These are phyloP conservation scores for Oenanthe oenanthe DNA, from an alignment of 2,113 vertebrate species.

Conservation along the genomic window DNA sequence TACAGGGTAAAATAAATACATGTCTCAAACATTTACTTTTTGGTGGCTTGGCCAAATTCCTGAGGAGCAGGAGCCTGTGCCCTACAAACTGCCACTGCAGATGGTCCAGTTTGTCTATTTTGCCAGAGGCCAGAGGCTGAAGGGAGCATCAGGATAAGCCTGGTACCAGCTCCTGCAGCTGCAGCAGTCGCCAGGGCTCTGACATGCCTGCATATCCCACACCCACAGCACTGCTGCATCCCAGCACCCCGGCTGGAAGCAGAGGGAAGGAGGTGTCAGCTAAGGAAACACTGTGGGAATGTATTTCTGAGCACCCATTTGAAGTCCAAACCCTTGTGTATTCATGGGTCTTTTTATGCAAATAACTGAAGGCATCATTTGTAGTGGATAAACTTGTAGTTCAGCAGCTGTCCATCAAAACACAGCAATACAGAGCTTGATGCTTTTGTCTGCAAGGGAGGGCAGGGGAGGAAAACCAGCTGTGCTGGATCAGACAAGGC, in stretches of 20 bases:
- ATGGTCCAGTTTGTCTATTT: not conserved
- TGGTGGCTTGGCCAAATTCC: slow-evolving; percentile 47
- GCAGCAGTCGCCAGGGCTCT: not conserved
- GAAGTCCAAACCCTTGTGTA: not conserved
- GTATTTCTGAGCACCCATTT: not conserved
- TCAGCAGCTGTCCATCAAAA: not conserved
- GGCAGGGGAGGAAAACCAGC: slow-evolving; percentile 41
- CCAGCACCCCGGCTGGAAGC: not conserved
- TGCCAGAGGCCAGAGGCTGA: not conserved
- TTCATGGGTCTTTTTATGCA: not conserved
- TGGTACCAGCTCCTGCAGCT: not conserved
- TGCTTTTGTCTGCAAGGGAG: slow-evolving; percentile 22
- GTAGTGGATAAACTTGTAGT: not conserved
- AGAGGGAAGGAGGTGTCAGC: not conserved
- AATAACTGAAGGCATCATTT: not conserved
- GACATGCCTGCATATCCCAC: not conserved
- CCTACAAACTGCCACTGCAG: not conserved
- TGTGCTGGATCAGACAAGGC: not conserved
- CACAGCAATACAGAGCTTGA: not conserved
- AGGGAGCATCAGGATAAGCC: not conserved
- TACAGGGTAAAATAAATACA: slow-evolving; percentile 49
- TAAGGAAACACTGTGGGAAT: not conserved
- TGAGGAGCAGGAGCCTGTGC: slow-evolving; percentile 6
- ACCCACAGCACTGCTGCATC: not conserved
- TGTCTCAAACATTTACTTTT: slow-evolving; percentile 43